Evolutionary conservation across 2,113 vertebrate genomes (phyloP), one percentile per base, ranked within the genome.

Genomic region (Trichomycterus rosablanca): DNA sequence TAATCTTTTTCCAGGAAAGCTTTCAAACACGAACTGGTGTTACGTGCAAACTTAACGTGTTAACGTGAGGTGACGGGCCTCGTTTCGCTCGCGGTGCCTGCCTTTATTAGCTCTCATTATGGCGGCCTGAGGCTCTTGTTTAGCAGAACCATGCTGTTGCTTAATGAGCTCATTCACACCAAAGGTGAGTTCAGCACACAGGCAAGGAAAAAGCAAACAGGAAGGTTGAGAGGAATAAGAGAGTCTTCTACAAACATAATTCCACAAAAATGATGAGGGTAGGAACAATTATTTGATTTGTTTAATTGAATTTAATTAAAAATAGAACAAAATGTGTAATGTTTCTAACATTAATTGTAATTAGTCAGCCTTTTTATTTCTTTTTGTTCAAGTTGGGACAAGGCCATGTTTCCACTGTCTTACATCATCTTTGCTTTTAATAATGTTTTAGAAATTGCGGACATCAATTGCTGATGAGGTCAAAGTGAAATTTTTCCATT

Each of bases 61-160:
- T 66, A 71, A 72, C 59, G 42, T 34, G 43, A 72, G 70, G 24
- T 20, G 78, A 66, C 79, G 76, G 73, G 83, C 69, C 79, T 83
- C 81, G 80, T 84, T 86, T 81, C 74, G 66, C 74, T 60, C n/a
- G 66, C 35, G 79, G 81, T 78, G 79, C 82, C 81, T 60, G 72
- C 54, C 32, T 78, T 74, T 49, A 69, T 68, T 78, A 63, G 63
- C 51, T 56, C 56, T 70, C 63, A 67, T 75, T 72, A 67, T 68
- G 71, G 48, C 48, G 77, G 80, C 77, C 80, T 73, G 74, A 51
- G 73, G 34, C 65, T 75, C 35, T 45, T 44, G 20, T 64, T 64
- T 71, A 68, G 19, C 63, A 68, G 66, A 73, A 71, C 59, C 14
- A 55, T 54, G 74, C 59, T 76, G 46, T 65, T 54, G 63, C 63